These are phyloP conservation scores for Tipula lateralis DNA, from an alignment of 2,888 invertebrate genomes.

Conservation along the genomic window DNA sequence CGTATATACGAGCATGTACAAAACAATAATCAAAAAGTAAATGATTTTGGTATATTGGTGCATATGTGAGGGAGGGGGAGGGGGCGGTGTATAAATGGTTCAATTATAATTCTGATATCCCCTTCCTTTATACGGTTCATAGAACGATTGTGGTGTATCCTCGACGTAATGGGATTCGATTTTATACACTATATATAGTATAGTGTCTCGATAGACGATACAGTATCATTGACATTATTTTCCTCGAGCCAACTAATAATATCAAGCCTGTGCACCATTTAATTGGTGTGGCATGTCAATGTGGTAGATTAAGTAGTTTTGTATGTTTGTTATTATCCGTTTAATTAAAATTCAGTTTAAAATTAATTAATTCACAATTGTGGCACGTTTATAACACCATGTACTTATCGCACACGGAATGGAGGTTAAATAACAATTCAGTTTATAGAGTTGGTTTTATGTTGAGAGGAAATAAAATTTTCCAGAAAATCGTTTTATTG, in stretches of 20 bases:
- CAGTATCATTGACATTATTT: neutral
- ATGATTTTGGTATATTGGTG: neutral
- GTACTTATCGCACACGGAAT: no score
- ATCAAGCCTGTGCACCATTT: no score
- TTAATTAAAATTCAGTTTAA: neutral
- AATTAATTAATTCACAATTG: neutral
- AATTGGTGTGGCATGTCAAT: neutral
- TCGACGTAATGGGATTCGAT: neutral
- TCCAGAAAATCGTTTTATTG: no score
- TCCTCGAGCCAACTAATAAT: no score
- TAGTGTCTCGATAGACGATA: neutral
- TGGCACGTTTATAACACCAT: no score
- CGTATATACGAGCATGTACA: neutral
- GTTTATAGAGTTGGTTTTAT: no score
- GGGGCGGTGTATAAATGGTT: no score
- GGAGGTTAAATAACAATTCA: no score
- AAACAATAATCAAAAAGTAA: neutral
- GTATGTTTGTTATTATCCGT: neutral
- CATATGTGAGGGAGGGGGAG: neutral
- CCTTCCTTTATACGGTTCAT: neutral
- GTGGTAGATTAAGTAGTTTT: neutral
- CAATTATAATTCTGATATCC: neutral
- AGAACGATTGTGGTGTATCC: no score
- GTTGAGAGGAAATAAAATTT: no score
- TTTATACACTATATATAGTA: neutral